Evolutionary conservation across 2,113 vertebrate species (phyloP).

Genomic region (Saccopteryx bilineata): DNA sequence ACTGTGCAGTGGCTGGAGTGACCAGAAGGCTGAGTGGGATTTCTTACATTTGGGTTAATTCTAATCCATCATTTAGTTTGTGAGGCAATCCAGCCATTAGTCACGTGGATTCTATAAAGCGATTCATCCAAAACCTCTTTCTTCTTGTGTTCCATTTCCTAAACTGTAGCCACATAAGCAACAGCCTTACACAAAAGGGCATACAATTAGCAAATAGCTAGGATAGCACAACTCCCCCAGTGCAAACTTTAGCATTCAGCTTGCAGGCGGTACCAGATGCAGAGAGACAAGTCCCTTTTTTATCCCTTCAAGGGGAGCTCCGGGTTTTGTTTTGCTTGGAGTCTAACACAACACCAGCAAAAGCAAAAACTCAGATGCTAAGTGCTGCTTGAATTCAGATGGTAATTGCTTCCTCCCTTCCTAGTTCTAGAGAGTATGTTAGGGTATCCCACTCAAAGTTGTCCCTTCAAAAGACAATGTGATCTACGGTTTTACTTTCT

Average conservation of each 20-base stretch:
- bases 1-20: not conserved
- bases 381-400: not conserved
- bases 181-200: slow-evolving; percentile 51
- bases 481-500: slow-evolving; percentile 6
- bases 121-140: slow-evolving; percentile 53
- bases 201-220: slow-evolving; percentile 2
- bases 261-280: not conserved
- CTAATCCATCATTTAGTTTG: not conserved
- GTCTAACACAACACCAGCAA: not conserved
- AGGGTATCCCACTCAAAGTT: not conserved
- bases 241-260: not conserved
- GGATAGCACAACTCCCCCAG: not conserved
- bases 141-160: slow-evolving; percentile 35
- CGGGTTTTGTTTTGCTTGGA: not conserved
- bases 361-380: not conserved
- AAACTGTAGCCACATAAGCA: slow-evolving; percentile 55
- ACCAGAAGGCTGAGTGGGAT: slow-evolving; percentile 18
- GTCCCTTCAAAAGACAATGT: not conserved
- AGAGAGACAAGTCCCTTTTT: slow-evolving; percentile 27
- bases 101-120: slow-evolving; percentile 23
- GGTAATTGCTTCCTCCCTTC: not conserved
- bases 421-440: not conserved
- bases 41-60: slow-evolving; percentile 40
- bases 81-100: slow-evolving; percentile 19
- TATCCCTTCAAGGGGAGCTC: not conserved